Evolutionary conservation across 2,888 invertebrate genomes (phyloP), one percentile per base, ranked within the genome.

Genomic region (Dasysyrphus albostriatus): DNA sequence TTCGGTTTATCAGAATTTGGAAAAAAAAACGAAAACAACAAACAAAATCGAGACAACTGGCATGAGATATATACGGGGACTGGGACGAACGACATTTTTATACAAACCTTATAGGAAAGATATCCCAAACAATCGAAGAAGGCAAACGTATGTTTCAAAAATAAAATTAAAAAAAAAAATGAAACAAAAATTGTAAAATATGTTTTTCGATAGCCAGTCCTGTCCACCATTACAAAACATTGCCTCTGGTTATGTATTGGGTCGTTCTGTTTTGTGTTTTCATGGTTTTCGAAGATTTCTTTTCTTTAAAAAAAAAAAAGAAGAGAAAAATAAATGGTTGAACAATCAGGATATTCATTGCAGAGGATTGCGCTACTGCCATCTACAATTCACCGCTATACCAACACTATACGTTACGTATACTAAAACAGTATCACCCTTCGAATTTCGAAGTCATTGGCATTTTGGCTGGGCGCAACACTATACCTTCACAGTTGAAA

Each of bases 261-360:
- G 73, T 67, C 56, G 56, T 44, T 85, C 47, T 78, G 76, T 78
- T 77, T 84, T 80, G 59, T 76, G 75, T 84, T 81, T 78, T 87
- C 72, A 24, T 70, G 56, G 59, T 69, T 80, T 82, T 51, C 70
- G 70, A 29, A 39, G 34, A 49, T 42, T 59, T 49, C 49, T 69
- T 47, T 63, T 42, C 29, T 37, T 37, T 49, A 24, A 39, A 34
- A 58, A 59, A 59, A 19, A 37, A 59, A 19, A 12, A 19, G n/a
- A 54, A 63, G 74, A 75, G 49, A 65, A 72, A 87, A 78, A 87
- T 87, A 87, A 87, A 87, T 79, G 77, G 87, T 78, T 72, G 75
- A 87, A 87, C 87, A 87, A 83, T 87, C 87, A 87, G 87, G 87
- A 87, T 82, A 87, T 87, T 82, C 87, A 83, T 82, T 87, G 87